Base-by-base conservation (phyloP, 2,888 invertebrate species). In the Diarsia dahlii region DNA sequence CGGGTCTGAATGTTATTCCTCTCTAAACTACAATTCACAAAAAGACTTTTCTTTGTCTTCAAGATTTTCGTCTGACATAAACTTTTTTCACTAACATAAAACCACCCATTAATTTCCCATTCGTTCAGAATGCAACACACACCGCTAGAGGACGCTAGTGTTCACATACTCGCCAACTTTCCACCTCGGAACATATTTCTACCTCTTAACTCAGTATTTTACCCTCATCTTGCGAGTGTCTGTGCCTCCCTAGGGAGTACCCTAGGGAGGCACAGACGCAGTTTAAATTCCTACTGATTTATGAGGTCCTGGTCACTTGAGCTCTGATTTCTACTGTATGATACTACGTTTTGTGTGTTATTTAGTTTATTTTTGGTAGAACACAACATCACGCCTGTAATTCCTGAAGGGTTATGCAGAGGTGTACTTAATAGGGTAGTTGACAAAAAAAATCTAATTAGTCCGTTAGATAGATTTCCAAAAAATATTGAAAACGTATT, bases 221-320 rank as follows among this genome's bases (percentile, higher is more conserved):
- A 86, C 86, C 76, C 78, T 80, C 86, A 86, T 84, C 86, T 76
- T 65, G 69, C 71, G 65, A 77, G 75, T 76, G 73, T 74, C 78
- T 74, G n/a, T n/a, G n/a, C n/a, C n/a, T n/a, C n/a, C n/a, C n/a
- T n/a, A n/a, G n/a, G n/a, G n/a, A n/a, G n/a, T n/a, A n/a, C 87
- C 75, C 80, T 10, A 45, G 77, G 72, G 83, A 74, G 58, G 67
- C 71, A 76, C 79, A 76, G 80, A 70, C 78, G 63, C 84, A 80
- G 88, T 88, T 87, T 85, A 88, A 87, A 88, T 88, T 85, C 87
- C 70, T 48, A 18, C 72, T 72, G 85, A 87, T 87, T 87, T 88
- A 87, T 85, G 82, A 62, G 34, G 23, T 69, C 78, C 74, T 77
- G 82, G 87, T 85, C 87, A 84, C 81, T 84, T 70, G 79, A 58